A percentile compares a stretch with the other conserved stretches of the same genome.
Evolutionary conservation across 2,797 vertebrate species (phyloP).

Genomic region (Rhabdomys pumilio): DNA sequence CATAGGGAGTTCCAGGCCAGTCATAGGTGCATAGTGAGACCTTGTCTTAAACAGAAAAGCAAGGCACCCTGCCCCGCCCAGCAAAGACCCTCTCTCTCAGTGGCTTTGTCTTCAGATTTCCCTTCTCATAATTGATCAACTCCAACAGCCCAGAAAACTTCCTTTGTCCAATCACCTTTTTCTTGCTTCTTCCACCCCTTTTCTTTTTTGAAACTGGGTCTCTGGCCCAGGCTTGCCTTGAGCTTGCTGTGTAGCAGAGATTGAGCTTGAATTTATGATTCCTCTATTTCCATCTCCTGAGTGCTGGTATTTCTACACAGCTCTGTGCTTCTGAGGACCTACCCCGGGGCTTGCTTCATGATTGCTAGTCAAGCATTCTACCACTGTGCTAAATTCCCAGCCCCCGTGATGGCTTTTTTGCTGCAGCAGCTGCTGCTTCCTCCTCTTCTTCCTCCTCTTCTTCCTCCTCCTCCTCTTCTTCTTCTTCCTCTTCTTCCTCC

Average conservation of each 20-base stretch:
- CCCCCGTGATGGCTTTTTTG: background rate
- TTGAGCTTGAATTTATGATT: background rate
- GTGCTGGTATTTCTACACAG: no score
- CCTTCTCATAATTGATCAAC: background rate
- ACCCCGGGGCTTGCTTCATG: background rate
- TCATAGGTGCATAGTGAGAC: background rate
- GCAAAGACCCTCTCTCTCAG: background rate
- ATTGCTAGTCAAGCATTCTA: background rate
- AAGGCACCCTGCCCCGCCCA: background rate
- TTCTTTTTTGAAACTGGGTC: background rate
- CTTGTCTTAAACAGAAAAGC: background rate
- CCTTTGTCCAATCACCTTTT: background rate
- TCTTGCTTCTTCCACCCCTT: background rate
- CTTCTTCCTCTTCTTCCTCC: fast-evolving
- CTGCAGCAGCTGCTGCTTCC: background rate
- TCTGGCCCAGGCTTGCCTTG: background rate
- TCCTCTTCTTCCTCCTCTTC: no score
- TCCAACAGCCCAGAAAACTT: background rate
- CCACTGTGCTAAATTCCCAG: background rate
- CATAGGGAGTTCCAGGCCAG: background rate
- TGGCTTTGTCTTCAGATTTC: background rate
- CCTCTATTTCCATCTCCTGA: background rate
- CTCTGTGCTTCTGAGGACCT: background rate
- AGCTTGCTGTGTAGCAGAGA: background rate
- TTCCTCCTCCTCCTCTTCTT: no score